phyloP scores from a whole-genome alignment of 1,140 invertebrate genomes.

The Pseudoatta argentina region DNA sequence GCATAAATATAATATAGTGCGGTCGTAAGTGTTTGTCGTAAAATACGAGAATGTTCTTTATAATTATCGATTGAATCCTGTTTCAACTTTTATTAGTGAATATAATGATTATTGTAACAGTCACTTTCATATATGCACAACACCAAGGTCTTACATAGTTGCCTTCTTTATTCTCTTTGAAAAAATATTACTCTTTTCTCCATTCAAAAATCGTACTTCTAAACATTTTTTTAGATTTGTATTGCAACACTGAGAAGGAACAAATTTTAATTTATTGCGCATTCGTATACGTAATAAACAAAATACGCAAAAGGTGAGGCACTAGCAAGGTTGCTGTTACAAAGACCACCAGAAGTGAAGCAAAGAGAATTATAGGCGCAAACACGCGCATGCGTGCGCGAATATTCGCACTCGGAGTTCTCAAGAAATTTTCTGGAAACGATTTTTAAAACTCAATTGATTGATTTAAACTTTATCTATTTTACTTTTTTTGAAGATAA shows the following conservation, averaged over 20 bases:
- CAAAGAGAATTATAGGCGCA: too few species aligned
- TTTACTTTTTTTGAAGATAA: background rate
- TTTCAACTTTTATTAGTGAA: background rate
- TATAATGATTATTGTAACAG: background rate
- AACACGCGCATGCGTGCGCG: too few species aligned
- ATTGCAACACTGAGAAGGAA: background rate
- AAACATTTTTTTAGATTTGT: background rate
- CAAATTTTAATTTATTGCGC: too few species aligned
- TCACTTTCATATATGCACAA: background rate
- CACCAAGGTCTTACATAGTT: background rate
- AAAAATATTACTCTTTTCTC: background rate
- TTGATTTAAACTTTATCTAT: background rate
- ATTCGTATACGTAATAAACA: too few species aligned
- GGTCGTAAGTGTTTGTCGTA: background rate
- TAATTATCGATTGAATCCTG: constrained; percentile 1
- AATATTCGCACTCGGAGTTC: too few species aligned
- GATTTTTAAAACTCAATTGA: background rate
- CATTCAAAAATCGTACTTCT: background rate
- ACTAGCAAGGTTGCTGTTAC: too few species aligned
- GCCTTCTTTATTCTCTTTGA: background rate
- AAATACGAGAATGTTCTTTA: background rate
- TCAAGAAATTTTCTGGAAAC: background rate
- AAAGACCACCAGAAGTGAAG: too few species aligned
- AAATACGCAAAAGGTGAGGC: too few species aligned
- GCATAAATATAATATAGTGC: background rate